phyloP scores from a whole-genome alignment of 2,797 vertebrate species.

The Pampus argenteus region DNA sequence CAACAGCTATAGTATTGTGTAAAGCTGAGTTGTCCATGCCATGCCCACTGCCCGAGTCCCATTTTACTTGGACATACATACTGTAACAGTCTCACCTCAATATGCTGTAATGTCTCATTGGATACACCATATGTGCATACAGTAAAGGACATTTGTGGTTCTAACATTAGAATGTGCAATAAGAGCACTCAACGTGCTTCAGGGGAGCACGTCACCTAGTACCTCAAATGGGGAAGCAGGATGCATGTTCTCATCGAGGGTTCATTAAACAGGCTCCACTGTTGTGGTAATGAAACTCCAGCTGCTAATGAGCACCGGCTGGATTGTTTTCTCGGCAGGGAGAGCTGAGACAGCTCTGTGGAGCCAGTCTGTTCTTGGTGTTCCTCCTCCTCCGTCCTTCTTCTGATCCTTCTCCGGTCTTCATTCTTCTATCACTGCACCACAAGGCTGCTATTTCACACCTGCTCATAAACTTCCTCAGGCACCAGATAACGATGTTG shows the following conservation, averaged over 20 bases:
- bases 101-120: conserved; percentile 39
- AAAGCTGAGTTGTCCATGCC: too few species aligned
- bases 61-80: conserved; percentile 32
- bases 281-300: conserved; percentile 81
- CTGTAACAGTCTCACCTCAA: conserved; percentile 25
- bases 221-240: conserved; percentile 69
- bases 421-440: conserved; percentile 56
- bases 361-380: conserved; percentile 56
- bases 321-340: conserved; percentile 75
- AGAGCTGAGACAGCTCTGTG: conserved; percentile 60
- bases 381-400: conserved; percentile 36
- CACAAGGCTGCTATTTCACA: conserved; percentile 67
- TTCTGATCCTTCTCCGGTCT: conserved; percentile 47
- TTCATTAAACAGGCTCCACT: conserved; percentile 80
- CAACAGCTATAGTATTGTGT: too few species aligned
- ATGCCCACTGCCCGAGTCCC: too few species aligned
- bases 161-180: conserved; percentile 61
- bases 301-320: conserved; percentile 82
- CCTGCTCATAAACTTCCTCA: conserved; percentile 79
- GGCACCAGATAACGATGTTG: conserved; percentile 76
- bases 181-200: conserved; percentile 51
- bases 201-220: conserved; percentile 62
- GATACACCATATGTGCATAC: conserved; percentile 31
- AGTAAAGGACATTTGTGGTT: conserved; percentile 46
- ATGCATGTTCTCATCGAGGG: conserved; percentile 78